Evolutionary conservation across 2,797 vertebrate species (phyloP).

Genomic region (Staurois parvus): DNA sequence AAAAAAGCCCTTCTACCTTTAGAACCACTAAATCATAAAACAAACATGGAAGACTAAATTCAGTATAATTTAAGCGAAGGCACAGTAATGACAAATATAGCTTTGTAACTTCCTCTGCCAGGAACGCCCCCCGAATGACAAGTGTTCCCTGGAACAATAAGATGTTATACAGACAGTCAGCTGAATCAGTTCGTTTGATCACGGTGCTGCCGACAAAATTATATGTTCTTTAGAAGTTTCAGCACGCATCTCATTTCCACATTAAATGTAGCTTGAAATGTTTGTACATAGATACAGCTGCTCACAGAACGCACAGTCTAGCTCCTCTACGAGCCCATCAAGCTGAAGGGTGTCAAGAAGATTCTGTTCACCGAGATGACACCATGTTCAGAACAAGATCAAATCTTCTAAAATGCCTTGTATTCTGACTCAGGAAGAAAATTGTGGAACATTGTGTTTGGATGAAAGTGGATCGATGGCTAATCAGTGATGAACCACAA

Average conservation of each 20-base stretch:
- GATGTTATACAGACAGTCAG: background rate
- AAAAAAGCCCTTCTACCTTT: too few relatives aligned
- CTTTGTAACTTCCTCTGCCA: background rate
- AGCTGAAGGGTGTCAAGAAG: background rate
- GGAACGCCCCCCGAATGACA: background rate
- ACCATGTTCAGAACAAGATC: background rate
- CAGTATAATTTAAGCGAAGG: background rate
- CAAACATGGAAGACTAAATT: background rate
- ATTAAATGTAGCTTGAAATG: background rate
- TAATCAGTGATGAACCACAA: too few relatives aligned
- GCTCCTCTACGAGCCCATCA: background rate
- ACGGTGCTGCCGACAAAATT: background rate
- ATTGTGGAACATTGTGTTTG: background rate
- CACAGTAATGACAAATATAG: background rate
- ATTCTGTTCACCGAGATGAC: background rate
- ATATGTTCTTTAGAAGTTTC: background rate
- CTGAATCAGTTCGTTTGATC: background rate
- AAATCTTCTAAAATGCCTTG: background rate
- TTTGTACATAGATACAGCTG: conserved; percentile 19
- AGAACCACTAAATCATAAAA: too few relatives aligned
- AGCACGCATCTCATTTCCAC: background rate
- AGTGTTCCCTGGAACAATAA: conserved; percentile 4
- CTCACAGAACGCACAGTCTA: background rate
- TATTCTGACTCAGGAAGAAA: background rate
- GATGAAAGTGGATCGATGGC: background rate